Base-by-base conservation (phyloP, 1,140 invertebrate genomes). In the Sinella curviseta region DNA sequence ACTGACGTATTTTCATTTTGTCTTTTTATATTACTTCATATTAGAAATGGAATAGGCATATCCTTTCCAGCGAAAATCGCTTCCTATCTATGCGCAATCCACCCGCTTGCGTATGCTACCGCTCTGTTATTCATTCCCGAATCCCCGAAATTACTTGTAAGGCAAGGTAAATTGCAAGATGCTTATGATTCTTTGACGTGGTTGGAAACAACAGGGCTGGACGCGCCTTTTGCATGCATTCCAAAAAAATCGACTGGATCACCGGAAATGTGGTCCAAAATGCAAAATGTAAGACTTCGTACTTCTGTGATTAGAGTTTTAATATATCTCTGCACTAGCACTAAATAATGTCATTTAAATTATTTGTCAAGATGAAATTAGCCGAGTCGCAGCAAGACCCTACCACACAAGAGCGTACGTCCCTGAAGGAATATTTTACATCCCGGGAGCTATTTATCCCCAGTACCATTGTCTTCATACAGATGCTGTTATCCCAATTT, bases 401-500 rank as follows among this genome's bases (percentile, higher is more conserved):
- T 17, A 17, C 39, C 17, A 48, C 4, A 4, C 39, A 48, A 48
- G 39, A 48, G 4, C 17, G 39, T 8, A 48, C 39, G 8, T 60
- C 24, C 57, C 4, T 12, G 24, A 60, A 60, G 24, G 24, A 16
- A 4, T 60, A 4, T 60, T 26, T 60, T n/a, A 60, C 57, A 3
- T 70, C 65, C 8, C 30, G 28, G 28, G 26, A 30, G 26, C 31
- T 70, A 4, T 33, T 31, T 8, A 30, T 4, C 84, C 93, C 92
- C 0, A 86, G 94, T n/a, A 85, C 93, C 12, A 91, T 94, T 34
- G 91, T 91, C 20, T 87, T 95, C 0, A 90, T 91, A 0, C 89
- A 94, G 54, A 94, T 96, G 91, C 88, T 92, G 83, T 93, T 95
- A 86, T 94, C 96, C 85, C 94, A 95, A 86, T 89, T 94, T 74